These are phyloP conservation scores for Heliothis subflexa DNA, from an alignment of 1,140 invertebrate species.

Conservation along the genomic window DNA sequence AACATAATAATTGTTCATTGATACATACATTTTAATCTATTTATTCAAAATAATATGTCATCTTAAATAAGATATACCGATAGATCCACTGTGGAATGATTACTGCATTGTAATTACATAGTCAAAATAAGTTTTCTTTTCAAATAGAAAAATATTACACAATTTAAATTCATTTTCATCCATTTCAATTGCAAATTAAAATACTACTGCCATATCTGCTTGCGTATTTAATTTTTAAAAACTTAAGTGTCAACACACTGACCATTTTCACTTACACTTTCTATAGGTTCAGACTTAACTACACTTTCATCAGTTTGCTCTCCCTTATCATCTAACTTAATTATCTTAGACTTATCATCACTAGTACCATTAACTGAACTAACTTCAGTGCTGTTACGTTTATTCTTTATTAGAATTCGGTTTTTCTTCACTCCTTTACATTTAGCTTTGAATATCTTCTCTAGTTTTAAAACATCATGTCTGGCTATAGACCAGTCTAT, in stretches of 20 bases:
- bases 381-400: slow-evolving; percentile 63
- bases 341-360: slow-evolving; percentile 47
- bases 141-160: neutral
- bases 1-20: neutral
- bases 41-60: neutral
- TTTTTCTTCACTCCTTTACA: slow-evolving; percentile 82
- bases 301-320: slow-evolving; percentile 49
- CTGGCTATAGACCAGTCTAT: slow-evolving; percentile 77
- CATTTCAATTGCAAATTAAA: neutral
- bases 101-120: neutral
- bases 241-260: neutral
- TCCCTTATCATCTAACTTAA: slow-evolving; percentile 61
- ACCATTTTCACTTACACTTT: neutral
- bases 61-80: neutral
- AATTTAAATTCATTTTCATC: neutral
- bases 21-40: neutral
- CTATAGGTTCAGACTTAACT: neutral
- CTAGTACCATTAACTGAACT: slow-evolving; percentile 2
- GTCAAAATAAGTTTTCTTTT: neutral
- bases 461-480: slow-evolving; percentile 71
- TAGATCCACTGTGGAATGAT: slow-evolving; percentile 6
- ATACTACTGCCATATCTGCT: neutral
- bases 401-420: slow-evolving; percentile 72
- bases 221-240: neutral
- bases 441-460: slow-evolving; percentile 77